phyloP scores from a whole-genome alignment of 2,888 invertebrate genomes.

The Corythucha ciliata region DNA sequence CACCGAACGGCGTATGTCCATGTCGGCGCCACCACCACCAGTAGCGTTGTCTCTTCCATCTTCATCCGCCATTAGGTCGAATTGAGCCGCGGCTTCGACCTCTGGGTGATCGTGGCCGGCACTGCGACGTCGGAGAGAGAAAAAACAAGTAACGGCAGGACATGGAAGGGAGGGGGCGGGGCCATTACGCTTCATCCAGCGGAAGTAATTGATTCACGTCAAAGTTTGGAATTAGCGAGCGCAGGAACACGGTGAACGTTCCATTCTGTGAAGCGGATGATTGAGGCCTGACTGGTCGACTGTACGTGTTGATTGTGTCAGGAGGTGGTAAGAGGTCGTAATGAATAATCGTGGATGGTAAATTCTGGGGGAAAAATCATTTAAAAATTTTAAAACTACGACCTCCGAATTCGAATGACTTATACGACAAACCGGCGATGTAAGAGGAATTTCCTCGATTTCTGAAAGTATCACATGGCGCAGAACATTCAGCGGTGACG shows the following conservation, averaged over 20 bases:
- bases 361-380: slow-evolving; percentile 17
- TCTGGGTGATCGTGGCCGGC: no score
- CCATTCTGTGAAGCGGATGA: slow-evolving; percentile 36
- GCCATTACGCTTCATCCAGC: slow-evolving; percentile 29
- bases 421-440: no score
- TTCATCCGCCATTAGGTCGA: slow-evolving; percentile 7
- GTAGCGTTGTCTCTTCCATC: slow-evolving; percentile 35
- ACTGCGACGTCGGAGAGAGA: no score
- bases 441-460: slow-evolving; percentile 54
- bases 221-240: slow-evolving; percentile 62
- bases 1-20: slow-evolving; percentile 53
- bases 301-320: slow-evolving; percentile 64
- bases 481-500: slow-evolving; percentile 55
- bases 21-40: slow-evolving; percentile 41
- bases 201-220: slow-evolving; percentile 43
- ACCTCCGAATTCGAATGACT: no score
- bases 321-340: slow-evolving; percentile 71
- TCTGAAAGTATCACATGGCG: slow-evolving; percentile 64
- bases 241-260: slow-evolving; percentile 46
- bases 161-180: no score
- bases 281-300: slow-evolving; percentile 42
- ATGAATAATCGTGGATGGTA: slow-evolving; percentile 53
- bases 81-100: no score
- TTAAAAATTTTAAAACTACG: neutral
- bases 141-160: no score